Evolutionary conservation across 35 echinoderm and acorn worm genomes (phyloP), one percentile per base, ranked within the genome.

Genomic region (Lytechinus pictus): DNA sequence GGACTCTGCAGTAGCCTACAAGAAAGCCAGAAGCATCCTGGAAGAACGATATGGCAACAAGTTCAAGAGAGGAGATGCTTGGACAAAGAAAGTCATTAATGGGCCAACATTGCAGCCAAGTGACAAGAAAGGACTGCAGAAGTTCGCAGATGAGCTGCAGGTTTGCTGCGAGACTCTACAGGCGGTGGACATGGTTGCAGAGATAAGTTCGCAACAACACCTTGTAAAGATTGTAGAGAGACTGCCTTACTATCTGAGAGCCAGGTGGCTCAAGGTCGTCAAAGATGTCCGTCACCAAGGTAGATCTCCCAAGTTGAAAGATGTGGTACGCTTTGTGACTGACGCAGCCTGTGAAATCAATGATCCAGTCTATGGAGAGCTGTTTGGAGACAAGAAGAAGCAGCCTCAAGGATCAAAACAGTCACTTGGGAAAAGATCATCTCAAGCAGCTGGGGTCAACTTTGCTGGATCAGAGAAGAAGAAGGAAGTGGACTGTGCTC

Each of bases 31-130:
- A 91, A 6, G 53, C 86, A 9, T 28, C 57, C 4, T 29, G 33
- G 10, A n/a, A n/a, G 91, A 92, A 28, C 51, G 91, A 3, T 92
- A 29, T 55, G 91, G 91, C 9, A 55, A 54, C 52, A 92, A 55
- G 52, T 55, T 54, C 52, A 92, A 92, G 54, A 92, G 55, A n/a
- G 9, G 51, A 9, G 91, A 92, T 55, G 91, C 91, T 14, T 92
- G 91, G 91, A 10, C 55, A 3, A 55, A 7, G 7, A 53, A 53
- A 12, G 10, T 92, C 3, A 54, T 28, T 6, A 24, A 10, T 54
- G 91, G 95, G 3, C 95, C 86, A 57, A 14, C 9, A 13, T 0
- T 92, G 9, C 6, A 12, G 27, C 9, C 9, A 12, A 92, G 55
- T 21, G 54, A 55, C 91, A 92, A 55, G 52, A 53, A 92, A 21